A percentile compares a stretch with the other conserved stretches of the same genome.
Conservation (phyloP, 2,888 invertebrate species). For the Stegana nigrithorax region DNA sequence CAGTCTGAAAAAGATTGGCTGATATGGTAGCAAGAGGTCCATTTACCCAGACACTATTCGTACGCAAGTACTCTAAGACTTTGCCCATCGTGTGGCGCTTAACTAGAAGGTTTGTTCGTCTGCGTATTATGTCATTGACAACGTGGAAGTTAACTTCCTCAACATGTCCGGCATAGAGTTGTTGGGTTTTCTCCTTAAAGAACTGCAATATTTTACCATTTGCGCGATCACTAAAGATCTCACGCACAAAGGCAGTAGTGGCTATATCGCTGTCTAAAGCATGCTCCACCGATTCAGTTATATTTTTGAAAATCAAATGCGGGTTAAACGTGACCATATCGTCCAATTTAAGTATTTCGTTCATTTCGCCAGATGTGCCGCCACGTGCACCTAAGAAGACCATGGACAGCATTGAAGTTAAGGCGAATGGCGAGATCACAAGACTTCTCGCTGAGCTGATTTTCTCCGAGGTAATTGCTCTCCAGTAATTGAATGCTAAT, state of each 20-base stretch:
- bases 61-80: conserved; percentile 81
- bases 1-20: conserved; percentile 86
- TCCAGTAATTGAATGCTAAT: conserved; percentile 86
- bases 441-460: conserved; percentile 82
- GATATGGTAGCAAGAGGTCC: conserved; percentile 85
- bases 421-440: conserved; percentile 85
- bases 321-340: conserved; percentile 93
- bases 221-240: conserved; percentile 83
- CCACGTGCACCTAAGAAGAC: conserved; percentile 89
- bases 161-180: conserved; percentile 88
- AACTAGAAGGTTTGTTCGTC: conserved; percentile 83
- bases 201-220: conserved; percentile 86
- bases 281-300: conserved; percentile 82
- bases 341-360: conserved; percentile 84
- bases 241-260: conserved; percentile 83
- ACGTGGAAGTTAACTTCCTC: conserved; percentile 86
- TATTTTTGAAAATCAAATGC: conserved; percentile 86
- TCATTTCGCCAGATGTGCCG: conserved; percentile 90
- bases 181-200: conserved; percentile 88
- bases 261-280: conserved; percentile 79
- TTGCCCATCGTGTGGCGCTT: conserved; percentile 83
- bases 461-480: conserved; percentile 75
- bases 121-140: conserved; percentile 84
- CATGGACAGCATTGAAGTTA: conserved; percentile 89
- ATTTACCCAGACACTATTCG: conserved; percentile 77